Conservation (phyloP, 2,797 vertebrate species). For the Pseudochirops cupreus region DNA sequence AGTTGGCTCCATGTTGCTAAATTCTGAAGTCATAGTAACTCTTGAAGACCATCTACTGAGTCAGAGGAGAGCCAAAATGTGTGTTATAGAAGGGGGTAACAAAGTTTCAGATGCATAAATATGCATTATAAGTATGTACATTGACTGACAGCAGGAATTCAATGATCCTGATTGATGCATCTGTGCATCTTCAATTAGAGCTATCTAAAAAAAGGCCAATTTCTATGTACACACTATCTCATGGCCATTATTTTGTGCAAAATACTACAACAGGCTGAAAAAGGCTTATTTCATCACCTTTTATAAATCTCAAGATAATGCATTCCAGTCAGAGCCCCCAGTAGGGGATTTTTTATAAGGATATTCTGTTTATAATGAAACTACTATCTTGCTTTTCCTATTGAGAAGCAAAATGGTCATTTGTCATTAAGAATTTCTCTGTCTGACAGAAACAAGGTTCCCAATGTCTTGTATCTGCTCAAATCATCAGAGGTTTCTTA, state of each 20-base stretch:
- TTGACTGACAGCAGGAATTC: background rate
- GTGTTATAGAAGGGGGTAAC: background rate
- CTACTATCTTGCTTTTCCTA: conserved; percentile 23
- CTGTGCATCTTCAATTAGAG: background rate
- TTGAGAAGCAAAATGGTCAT: conserved; percentile 34
- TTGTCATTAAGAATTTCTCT: conserved; percentile 41
- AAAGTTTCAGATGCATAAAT: background rate
- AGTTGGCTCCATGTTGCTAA: background rate
- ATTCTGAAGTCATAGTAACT: background rate
- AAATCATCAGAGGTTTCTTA: conserved; percentile 44
- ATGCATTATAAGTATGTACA: background rate
- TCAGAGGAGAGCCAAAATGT: background rate
- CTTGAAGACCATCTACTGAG: background rate
- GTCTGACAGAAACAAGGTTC: conserved; percentile 15
- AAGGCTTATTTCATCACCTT: background rate
- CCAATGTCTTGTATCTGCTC: background rate
- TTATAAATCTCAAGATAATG: background rate
- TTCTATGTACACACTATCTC: background rate
- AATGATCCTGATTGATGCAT: background rate
- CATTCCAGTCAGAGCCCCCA: background rate
- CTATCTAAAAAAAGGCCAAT: background rate
- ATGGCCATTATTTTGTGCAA: background rate
- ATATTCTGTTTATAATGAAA: conserved; percentile 44
- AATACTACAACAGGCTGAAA: background rate
- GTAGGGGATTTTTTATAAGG: background rate